phyloP scores from a whole-genome alignment of 1,140 invertebrate species.

The Halictus rubicundus region DNA sequence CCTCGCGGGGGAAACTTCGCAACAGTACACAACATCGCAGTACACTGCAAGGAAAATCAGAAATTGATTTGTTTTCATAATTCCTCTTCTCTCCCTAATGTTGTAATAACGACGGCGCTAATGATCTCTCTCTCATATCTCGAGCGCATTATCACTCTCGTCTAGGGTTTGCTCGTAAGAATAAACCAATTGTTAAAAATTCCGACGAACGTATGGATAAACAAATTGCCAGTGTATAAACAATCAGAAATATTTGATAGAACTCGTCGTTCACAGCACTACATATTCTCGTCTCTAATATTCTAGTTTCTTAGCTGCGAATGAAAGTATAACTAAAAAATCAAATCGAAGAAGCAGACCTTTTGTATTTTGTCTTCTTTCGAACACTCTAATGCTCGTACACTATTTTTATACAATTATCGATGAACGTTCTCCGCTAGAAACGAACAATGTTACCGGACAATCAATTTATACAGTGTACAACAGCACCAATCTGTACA shows the following conservation, averaged over 20 bases:
- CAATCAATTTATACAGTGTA: conserved; percentile 30
- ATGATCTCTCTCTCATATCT: not conserved
- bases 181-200: too few species aligned
- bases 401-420: conserved; percentile 37
- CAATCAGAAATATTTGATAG: too few species aligned
- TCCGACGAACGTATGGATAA: too few species aligned
- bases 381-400: conserved; percentile 11
- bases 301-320: not conserved
- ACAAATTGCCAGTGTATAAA: too few species aligned
- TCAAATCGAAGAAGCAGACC: not conserved
- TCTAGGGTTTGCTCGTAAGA: too few species aligned
- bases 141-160: not conserved
- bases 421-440: conserved; percentile 18
- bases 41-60: not conserved
- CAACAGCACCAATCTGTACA: conserved; percentile 54
- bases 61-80: not conserved
- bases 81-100: not conserved
- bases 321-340: not conserved
- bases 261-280: too few species aligned
- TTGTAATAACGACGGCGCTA: not conserved
- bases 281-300: not conserved
- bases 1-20: not conserved
- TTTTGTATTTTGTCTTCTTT: not conserved
- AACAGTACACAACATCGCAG: not conserved
- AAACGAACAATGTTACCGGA: conserved; percentile 25